Percentiles rank a stretch among this genome's conserved stretches.
phyloP scores from a whole-genome alignment of 2,888 invertebrate genomes.

The Zygaena filipendulae region DNA sequence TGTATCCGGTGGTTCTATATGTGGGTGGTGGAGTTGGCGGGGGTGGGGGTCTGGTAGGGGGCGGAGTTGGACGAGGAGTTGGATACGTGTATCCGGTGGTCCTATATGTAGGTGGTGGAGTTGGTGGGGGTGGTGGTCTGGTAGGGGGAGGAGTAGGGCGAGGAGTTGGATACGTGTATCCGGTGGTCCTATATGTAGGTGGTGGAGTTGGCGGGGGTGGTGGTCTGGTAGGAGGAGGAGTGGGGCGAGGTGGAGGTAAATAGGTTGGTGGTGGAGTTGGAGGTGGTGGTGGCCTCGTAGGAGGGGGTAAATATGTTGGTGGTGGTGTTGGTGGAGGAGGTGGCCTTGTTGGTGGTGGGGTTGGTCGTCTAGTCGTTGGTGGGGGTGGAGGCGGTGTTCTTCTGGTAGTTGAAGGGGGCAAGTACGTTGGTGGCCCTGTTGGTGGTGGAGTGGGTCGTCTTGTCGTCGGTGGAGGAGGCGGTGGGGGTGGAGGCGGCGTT shows the following conservation, averaged over 20 bases:
- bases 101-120: background rate
- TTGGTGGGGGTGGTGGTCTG: constrained; percentile 10
- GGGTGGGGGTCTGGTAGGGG: constrained; percentile 12
- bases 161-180: constrained; percentile 6
- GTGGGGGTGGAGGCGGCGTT: constrained; percentile 13
- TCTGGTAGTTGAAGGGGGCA: constrained; percentile 13
- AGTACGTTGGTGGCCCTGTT: constrained; percentile 15
- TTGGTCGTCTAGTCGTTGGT: constrained; percentile 1
- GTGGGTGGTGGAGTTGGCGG: constrained; percentile 17
- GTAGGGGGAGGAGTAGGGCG: constrained; percentile 15
- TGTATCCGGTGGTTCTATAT: too few relatives aligned
- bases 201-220: constrained; percentile 14
- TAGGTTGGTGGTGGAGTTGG: constrained; percentile 15
- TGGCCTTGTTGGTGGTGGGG: constrained; percentile 11
- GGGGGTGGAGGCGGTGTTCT: constrained; percentile 8
- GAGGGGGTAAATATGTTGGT: constrained; percentile 8
- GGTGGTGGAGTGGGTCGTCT: constrained; percentile 20
- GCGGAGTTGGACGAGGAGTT: constrained; percentile 14
- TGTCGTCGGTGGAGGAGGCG: constrained; percentile 18
- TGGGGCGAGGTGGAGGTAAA: constrained; percentile 11
- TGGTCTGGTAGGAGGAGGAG: constrained; percentile 14
- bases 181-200: constrained; percentile 9
- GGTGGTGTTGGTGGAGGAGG: constrained; percentile 14
- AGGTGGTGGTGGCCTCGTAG: constrained; percentile 14
- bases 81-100: constrained; percentile 11